These are phyloP conservation scores for Epizoanthus stellaris DNA, from an alignment of 92 coral and sea anemone species.

Conservation along the genomic window DNA sequence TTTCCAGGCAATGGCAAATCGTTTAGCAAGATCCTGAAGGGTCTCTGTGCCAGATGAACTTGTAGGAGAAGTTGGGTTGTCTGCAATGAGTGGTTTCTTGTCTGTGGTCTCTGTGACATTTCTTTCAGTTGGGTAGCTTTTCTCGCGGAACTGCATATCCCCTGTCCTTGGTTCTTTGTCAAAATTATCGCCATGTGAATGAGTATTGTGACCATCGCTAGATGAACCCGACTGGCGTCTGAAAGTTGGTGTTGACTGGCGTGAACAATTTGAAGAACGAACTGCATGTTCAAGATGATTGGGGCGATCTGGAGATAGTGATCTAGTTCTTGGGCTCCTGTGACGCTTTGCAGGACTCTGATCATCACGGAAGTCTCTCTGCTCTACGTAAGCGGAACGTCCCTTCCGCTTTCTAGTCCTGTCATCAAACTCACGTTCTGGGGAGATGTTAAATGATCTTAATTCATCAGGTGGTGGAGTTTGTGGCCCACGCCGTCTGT, in stretches of 20 bases:
- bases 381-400: constrained; percentile 71
- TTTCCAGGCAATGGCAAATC: constrained; percentile 99
- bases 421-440: constrained; percentile 60
- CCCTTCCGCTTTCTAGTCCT: constrained; percentile 81
- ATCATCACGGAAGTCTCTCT: constrained; percentile 66
- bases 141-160: constrained; percentile 64
- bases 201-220: constrained; percentile 73
- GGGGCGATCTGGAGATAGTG: constrained; percentile 83
- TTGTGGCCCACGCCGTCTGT: constrained; percentile 76
- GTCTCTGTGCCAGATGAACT: constrained; percentile 80
- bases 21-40: constrained; percentile 98
- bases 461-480: constrained; percentile 79
- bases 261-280: constrained; percentile 65
- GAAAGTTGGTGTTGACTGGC: constrained; percentile 75
- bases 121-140: constrained; percentile 67
- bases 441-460: constrained; percentile 73
- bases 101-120: constrained; percentile 60
- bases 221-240: constrained; percentile 81
- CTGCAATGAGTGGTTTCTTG: constrained; percentile 69
- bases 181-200: constrained; percentile 64
- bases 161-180: constrained; percentile 66
- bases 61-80: constrained; percentile 64
- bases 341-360: constrained; percentile 76
- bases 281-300: constrained; percentile 49
- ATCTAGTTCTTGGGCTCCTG: constrained; percentile 84